Evolutionary conservation across 2,113 vertebrate genomes (phyloP), one percentile per base, ranked within the genome.

Genomic region (Heterocephalus glaber): DNA sequence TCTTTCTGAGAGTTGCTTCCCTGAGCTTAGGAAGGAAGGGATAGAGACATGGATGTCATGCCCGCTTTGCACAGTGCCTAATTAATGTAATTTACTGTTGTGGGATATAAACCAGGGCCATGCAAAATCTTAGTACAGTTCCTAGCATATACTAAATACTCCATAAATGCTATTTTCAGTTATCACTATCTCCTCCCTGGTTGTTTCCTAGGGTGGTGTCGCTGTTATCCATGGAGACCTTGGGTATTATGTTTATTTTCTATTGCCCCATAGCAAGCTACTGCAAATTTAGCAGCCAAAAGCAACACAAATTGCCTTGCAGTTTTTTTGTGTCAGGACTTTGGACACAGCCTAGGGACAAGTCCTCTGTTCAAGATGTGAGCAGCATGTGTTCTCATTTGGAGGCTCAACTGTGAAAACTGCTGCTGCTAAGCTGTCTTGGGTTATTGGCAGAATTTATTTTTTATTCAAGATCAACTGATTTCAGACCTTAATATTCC

Each of bases 1-100:
- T 49, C 52, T n/a, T 41, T 70, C 52, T 68, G 38, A 81, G 44
- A 47, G 87, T 93, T 95, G 65, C 95, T 41, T 88, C 58, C 35
- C 35, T 38, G 49, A 38, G n/a, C 4, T 33, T 47, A 76, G 68
- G 54, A 47, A 81, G 52, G 44, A 63, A 82, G 60, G 16, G 44
- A 3, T 1, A 6, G 52, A 38, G 86, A 49, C 9, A 5, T 12
- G 10, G 35, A 5, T 16, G 28, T 6, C 58, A 44, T 83, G 41
- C 72, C 70, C 52, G 49, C 47, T 49, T 52, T 90, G 28, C 47
- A 72, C 56, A 70, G 5, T 68, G 38, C 60, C 44, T 58, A 91
- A 1, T 66, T 38, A 74, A 65, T n/a, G 44, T 47, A 61, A 2
- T 44, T 83, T 30, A 7, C 24, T 54, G 0, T 44, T 54, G 35